Evolutionary conservation across 2,888 invertebrate species (phyloP).

Genomic region (Polydrusus cervinus): DNA sequence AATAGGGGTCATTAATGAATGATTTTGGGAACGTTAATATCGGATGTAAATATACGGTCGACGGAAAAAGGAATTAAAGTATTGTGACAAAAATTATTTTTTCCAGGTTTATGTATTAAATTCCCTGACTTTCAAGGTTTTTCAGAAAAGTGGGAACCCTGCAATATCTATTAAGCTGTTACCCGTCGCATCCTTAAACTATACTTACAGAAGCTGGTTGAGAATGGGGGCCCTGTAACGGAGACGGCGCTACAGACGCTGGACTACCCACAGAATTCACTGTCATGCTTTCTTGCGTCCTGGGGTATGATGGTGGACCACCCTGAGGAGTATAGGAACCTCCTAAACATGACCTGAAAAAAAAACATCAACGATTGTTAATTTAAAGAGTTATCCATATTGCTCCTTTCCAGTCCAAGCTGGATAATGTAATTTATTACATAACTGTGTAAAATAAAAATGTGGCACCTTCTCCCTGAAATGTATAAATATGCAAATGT

Average conservation of each 20-base stretch:
- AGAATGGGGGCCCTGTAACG: conserved; percentile 81
- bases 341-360: conserved; percentile 64
- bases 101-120: too few relatives aligned
- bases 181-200: not conserved
- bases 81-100: too few relatives aligned
- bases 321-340: conserved; percentile 76
- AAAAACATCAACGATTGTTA: conserved; percentile 2
- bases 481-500: not conserved
- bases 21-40: too few relatives aligned
- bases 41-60: too few relatives aligned
- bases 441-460: not conserved
- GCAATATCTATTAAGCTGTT: too few relatives aligned
- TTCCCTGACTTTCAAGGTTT: too few relatives aligned
- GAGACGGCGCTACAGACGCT: conserved; percentile 79
- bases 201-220: conserved; percentile 74
- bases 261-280: conserved; percentile 75
- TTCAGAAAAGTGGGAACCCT: too few relatives aligned
- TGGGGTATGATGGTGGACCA: conserved; percentile 80
- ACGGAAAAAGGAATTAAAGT: too few relatives aligned
- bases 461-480: conserved; percentile 19
- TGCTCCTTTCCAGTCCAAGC: not conserved
- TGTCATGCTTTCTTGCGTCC: conserved; percentile 75
- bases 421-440: not conserved
- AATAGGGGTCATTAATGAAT: too few relatives aligned
- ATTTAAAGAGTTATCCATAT: not conserved